Base-by-base conservation (phyloP, 2,797 vertebrate genomes). In the Bovichtus variegatus region DNA sequence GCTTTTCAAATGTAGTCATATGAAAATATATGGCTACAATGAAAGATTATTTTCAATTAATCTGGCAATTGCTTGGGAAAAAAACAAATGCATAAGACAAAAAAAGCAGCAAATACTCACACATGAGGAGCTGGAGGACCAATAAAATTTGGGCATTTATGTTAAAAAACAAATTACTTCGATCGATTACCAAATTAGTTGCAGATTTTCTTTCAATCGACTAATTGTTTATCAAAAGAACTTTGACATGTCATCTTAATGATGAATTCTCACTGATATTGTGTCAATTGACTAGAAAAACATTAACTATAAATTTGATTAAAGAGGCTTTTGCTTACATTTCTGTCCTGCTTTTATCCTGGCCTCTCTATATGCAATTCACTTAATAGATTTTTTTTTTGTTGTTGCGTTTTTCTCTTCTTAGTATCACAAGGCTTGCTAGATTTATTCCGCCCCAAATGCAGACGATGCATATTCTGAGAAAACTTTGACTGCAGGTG, bases 401-500 rank as follows among this genome's bases (percentile, higher is more conserved):
- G n/a, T n/a, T 43, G 29, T 50, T 5, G 5, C 54, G 3, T 64
- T 43, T 59, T n/a, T n/a, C 15, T 27, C 27, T 43, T 60, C 5
- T 3, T 47, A 53, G 62, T 31, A 57, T 68, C 60, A 71, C 29
- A 46, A 23, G 18, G 31, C 11, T 40, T 25, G 25, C 10, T 66
- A 21, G 31, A 53, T 74, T 55, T 49, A 65, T 63, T 68, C 36
- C 44, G 46, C 18, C n/a, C 40, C 46, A 34, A 18, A 34, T 60
- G 61, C 55, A 61, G 69, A 80, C 6, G 25, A 31, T 23, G 64
- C 41, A 63, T 21, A 60, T 55, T 64, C 29, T 40, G 36, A 53
- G 73, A 66, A 47, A 67, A 47, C 21, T 10, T 51, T 36, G 34
- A 21, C 59, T 65, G 59, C 68, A 54, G 53, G 55, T 77, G 64